Percentiles rank a stretch among this genome's conserved stretches.
Conservation (phyloP, 2,113 vertebrate genomes). For the Rutilus rutilus region DNA sequence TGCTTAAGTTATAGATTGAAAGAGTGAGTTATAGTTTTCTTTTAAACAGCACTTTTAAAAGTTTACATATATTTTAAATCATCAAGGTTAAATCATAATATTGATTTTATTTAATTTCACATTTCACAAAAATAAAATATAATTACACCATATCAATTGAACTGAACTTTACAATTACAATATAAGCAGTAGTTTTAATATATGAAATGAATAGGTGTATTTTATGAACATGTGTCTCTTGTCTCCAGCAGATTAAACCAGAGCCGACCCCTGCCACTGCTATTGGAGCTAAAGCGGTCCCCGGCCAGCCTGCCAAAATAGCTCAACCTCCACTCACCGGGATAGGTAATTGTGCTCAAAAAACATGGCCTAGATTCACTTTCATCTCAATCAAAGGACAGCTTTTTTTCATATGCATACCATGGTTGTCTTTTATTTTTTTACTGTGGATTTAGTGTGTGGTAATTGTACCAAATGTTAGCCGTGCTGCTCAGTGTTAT, state of each 20-base stretch:
- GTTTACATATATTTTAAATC: too few species aligned
- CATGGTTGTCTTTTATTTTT: neutral
- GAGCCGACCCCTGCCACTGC: slow-evolving; percentile 79
- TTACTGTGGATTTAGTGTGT: neutral
- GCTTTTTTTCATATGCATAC: neutral
- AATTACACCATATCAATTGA: neutral
- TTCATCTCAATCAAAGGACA: neutral
- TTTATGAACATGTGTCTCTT: slow-evolving; percentile 18
- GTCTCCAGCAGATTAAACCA: slow-evolving; percentile 79
- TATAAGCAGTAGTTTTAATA: neutral
- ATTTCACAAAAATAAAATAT: too few species aligned
- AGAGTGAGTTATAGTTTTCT: too few species aligned
- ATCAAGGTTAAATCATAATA: too few species aligned
- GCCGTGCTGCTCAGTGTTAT: neutral
- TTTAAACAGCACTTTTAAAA: too few species aligned
- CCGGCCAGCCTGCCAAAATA: slow-evolving; percentile 80
- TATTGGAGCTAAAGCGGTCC: slow-evolving; percentile 81
- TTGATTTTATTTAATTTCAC: too few species aligned
- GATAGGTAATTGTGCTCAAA: slow-evolving; percentile 79
- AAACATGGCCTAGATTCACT: neutral
- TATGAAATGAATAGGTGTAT: neutral
- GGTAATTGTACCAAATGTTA: neutral
- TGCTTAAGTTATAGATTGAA: too few species aligned
- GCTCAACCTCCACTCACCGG: slow-evolving; percentile 83
- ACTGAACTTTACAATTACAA: neutral